Evolutionary conservation across 1,140 invertebrate species (phyloP).

Genomic region (Phocides pigmalion): DNA sequence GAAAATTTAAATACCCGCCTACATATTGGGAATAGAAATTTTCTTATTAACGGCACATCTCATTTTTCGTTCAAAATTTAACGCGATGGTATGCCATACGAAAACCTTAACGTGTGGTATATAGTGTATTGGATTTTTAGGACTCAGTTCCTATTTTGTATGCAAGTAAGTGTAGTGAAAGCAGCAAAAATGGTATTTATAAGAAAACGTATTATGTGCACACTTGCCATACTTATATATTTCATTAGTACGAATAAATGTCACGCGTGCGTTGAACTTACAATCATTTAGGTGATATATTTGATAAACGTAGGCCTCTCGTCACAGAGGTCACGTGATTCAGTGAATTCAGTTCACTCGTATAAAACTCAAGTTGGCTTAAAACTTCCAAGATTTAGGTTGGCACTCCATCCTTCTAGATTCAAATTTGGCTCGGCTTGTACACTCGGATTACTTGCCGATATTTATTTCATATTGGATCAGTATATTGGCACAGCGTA

Average conservation of each 20-base stretch:
- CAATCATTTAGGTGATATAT: background rate
- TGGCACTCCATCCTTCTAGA: slow-evolving; percentile 4
- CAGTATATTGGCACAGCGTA: slow-evolving; percentile 27
- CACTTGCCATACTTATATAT: too few relatives aligned
- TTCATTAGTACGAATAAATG: background rate
- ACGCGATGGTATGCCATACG: background rate
- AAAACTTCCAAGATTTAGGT: slow-evolving; percentile 12
- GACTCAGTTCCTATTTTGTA: too few relatives aligned
- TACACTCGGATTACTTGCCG: slow-evolving; percentile 6
- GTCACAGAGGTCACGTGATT: slow-evolving; percentile 2
- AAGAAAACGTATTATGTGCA: too few relatives aligned
- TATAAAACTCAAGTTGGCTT: slow-evolving; percentile 12
- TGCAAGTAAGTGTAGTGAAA: too few relatives aligned
- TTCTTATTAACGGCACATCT: slow-evolving; percentile 14
- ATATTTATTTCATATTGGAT: slow-evolving; percentile 18
- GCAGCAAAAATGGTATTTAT: too few relatives aligned
- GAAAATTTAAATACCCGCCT: slow-evolving; percentile 23
- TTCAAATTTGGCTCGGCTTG: slow-evolving; percentile 12
- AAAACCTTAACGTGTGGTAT: too few relatives aligned
- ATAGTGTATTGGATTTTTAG: too few relatives aligned
- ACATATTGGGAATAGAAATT: slow-evolving; percentile 20
- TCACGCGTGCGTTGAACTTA: slow-evolving; percentile 12
- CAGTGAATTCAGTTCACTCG: background rate
- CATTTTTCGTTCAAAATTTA: slow-evolving; percentile 6
- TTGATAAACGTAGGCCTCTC: slow-evolving; percentile 1